Evolutionary conservation across 2,888 invertebrate species (phyloP), one percentile per base, ranked within the genome.

Genomic region (Tetragonisca angustula): DNA sequence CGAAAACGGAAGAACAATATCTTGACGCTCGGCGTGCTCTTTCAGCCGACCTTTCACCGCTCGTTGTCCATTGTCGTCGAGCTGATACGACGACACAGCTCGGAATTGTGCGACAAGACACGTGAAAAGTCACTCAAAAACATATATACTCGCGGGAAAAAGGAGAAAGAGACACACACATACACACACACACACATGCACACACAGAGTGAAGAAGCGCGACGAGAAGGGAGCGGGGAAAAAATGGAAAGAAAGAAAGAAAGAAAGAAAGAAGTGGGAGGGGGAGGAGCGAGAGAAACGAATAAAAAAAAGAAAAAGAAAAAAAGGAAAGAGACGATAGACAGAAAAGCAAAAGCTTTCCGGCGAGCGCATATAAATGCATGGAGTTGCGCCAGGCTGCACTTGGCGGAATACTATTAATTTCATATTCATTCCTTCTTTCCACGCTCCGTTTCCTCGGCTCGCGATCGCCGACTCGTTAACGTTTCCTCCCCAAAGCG

Each of bases 391-490:
- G 78, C 71, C 79, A 81, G 69, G 65, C 80, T 84, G 81, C 87
- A 81, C 85, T 90, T 84, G 70, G 79, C 75, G 78, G 89, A 88
- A 90, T 90, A 89, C 85, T 89, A 90, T 90, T 90, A 90, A 90
- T 90, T 90, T 90, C 85, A 80, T 89, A 90, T 90, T 89, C 90
- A 90, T 89, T 89, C 82, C 85, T 82, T 86, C 89, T 87, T 89
- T 88, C 81, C 82, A 70, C 72, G 76, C 82, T 69, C 70, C 85
- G 79, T 59, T 69, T 71, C 74, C 79, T 77, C 81, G 68, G 52
- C 70, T 79, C 72, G 83, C 81, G 86, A 86, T 86, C 89, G 81
- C 77, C 86, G 76, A 83, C 87, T 89, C 89, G 87, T 89, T 89
- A 89, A 89, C 83, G 81, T 67, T 50, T 50, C 43, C 62, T 54